A percentile compares a stretch with the other conserved stretches of the same genome.
These are phyloP conservation scores for Scelioninae gen. 1 DNA, from an alignment of 2,888 invertebrate species.

Conservation along the genomic window DNA sequence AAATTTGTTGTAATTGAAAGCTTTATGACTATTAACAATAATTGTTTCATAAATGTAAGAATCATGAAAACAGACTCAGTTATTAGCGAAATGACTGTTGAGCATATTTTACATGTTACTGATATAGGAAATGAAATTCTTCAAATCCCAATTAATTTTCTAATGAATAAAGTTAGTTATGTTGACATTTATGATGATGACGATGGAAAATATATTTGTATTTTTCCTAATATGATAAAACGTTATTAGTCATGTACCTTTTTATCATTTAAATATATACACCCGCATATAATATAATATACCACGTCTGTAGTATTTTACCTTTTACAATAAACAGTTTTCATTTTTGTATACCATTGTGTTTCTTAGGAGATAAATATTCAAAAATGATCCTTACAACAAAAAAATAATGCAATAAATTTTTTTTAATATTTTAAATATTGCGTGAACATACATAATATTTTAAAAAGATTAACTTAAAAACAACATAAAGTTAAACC, in stretches of 20 bases:
- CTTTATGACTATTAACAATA: background rate
- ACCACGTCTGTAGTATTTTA: too few relatives aligned
- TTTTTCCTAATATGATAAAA: conserved; percentile 3
- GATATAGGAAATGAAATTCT: background rate
- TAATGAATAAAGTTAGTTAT: background rate
- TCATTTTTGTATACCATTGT: too few relatives aligned
- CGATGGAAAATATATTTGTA: conserved; percentile 12
- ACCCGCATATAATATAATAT: too few relatives aligned
- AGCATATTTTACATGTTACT: conserved; percentile 1
- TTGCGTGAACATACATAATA: too few relatives aligned
- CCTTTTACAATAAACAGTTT: too few relatives aligned
- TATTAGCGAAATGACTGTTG: background rate
- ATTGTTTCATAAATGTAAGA: background rate
- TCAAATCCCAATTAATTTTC: background rate
- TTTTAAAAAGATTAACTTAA: too few relatives aligned
- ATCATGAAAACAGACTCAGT: background rate
- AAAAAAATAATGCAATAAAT: too few relatives aligned
- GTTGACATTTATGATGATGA: conserved; percentile 6
- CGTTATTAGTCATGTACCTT: background rate
- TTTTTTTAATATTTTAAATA: too few relatives aligned
- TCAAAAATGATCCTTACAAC: too few relatives aligned
- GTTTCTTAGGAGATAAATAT: too few relatives aligned
- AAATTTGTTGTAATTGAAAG: background rate
- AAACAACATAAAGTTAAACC: too few relatives aligned
- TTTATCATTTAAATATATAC: background rate